A percentile compares a stretch with the other conserved stretches of the same genome.
phyloP scores from a whole-genome alignment of 2,797 vertebrate species.

The Brotogeris chrysoptera region DNA sequence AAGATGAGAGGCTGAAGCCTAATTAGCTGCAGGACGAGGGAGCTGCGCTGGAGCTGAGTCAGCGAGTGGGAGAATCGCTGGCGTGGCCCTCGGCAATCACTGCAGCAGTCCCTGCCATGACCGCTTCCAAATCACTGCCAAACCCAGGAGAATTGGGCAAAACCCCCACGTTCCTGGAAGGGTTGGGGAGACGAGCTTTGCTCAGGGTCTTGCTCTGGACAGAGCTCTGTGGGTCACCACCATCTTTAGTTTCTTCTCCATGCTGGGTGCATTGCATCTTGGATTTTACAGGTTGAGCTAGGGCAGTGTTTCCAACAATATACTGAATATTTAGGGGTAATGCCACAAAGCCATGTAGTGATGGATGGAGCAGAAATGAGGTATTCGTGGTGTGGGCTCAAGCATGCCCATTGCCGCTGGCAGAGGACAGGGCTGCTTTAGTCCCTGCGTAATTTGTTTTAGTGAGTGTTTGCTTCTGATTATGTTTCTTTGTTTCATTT shows the following conservation, averaged over 20 bases:
- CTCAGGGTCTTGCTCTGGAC: accelerated
- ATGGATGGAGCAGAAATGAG: not conserved
- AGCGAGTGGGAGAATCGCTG: constrained; percentile 71
- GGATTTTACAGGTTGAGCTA: not conserved
- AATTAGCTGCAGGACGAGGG: constrained; percentile 73
- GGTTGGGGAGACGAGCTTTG: accelerated
- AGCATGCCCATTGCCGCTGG: accelerated
- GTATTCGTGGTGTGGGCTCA: not conserved
- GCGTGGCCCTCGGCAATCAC: constrained; percentile 12
- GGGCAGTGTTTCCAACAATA: not conserved
- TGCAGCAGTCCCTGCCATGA: not conserved
- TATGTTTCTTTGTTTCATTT: not conserved
- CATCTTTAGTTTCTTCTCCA: accelerated
- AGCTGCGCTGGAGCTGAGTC: constrained; percentile 72
- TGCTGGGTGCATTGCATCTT: accelerated
- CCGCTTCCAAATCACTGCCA: not conserved
- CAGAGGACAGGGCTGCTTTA: not conserved
- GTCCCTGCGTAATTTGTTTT: not conserved
- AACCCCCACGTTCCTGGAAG: accelerated
- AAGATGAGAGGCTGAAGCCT: constrained; percentile 72
- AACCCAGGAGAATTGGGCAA: not conserved
- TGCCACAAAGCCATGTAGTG: accelerated
- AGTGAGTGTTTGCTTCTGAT: not conserved
- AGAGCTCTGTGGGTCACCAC: accelerated
- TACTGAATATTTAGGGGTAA: not conserved